phyloP scores from a whole-genome alignment of 2,113 vertebrate genomes.

The Halichoeres trimaculatus region DNA sequence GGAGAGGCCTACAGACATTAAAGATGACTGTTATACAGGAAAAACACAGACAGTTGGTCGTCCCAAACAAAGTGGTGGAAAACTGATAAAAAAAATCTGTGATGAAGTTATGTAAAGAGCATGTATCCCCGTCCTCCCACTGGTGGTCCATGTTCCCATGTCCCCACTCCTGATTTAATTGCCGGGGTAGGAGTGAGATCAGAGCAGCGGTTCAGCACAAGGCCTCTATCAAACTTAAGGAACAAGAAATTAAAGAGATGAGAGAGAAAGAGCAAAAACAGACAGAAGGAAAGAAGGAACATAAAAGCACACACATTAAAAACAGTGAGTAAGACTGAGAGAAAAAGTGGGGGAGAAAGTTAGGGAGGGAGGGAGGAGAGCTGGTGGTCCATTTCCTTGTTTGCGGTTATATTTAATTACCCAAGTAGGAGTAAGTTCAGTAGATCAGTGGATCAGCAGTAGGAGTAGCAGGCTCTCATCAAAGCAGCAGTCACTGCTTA shows the following conservation, averaged over 20 bases:
- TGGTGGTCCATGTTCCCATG: constrained; percentile 69
- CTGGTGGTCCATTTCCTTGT: constrained; percentile 77
- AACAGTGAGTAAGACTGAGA: constrained; percentile 31
- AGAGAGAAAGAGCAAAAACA: constrained; percentile 36
- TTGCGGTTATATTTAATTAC: constrained; percentile 79
- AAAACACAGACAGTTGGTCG: neutral
- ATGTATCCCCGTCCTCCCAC: constrained; percentile 46
- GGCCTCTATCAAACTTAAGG: constrained; percentile 61
- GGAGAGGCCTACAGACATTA: constrained; percentile 7
- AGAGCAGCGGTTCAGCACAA: constrained; percentile 64
- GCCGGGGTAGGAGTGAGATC: constrained; percentile 72
- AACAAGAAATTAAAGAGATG: constrained; percentile 67
- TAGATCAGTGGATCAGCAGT: constrained; percentile 71
- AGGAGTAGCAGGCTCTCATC: constrained; percentile 81
- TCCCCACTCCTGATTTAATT: constrained; percentile 63
- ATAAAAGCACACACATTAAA: constrained; percentile 32
- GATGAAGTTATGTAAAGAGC: constrained; percentile 2
- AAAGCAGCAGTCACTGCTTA: constrained; percentile 81
- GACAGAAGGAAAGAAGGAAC: constrained; percentile 28
- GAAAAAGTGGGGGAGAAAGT: constrained; percentile 30
- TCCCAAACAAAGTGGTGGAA: too few species aligned
- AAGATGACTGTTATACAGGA: neutral
- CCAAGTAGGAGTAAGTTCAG: constrained; percentile 74
- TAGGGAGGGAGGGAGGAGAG: constrained; percentile 46
- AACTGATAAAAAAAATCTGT: neutral